phyloP scores from a whole-genome alignment of 2,113 vertebrate genomes.

The Pardalotus punctatus region DNA sequence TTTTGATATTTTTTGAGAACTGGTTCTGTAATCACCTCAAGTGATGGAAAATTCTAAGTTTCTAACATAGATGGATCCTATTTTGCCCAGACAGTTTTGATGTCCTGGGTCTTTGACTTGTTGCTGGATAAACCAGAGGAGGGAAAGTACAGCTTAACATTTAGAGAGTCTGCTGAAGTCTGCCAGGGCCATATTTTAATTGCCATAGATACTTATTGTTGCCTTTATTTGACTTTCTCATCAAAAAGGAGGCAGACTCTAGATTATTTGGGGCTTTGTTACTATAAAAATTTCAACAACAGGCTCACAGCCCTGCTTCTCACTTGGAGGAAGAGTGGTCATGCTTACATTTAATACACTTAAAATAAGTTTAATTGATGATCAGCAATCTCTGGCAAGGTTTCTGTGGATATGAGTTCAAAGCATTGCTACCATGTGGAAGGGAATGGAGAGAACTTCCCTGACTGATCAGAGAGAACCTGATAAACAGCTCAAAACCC shows the following conservation, averaged over 20 bases:
- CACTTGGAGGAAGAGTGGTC: not conserved
- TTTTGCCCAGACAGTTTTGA: not conserved
- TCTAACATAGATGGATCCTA: not conserved
- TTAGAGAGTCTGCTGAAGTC: not conserved
- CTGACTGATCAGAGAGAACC: not conserved
- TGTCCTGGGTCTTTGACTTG: not conserved
- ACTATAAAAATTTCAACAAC: not conserved
- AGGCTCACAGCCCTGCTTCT: not conserved
- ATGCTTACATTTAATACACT: not conserved
- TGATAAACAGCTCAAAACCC: not conserved
- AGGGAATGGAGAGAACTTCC: not conserved
- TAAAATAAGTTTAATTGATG: not conserved
- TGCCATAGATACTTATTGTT: not conserved
- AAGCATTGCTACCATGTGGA: not conserved
- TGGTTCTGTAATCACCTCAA: not conserved
- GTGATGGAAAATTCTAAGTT: not conserved
- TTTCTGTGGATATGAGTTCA: not conserved
- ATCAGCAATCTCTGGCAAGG: not conserved
- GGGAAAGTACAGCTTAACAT: not conserved
- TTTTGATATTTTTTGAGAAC: not conserved
- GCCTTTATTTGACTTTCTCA: not conserved
- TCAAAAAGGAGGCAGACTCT: not conserved
- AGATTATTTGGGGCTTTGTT: not conserved
- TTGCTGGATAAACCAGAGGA: not conserved
- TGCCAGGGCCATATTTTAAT: not conserved